Base-by-base conservation (phyloP, 2,113 vertebrate species). In the Chlorodrepanis virens region DNA sequence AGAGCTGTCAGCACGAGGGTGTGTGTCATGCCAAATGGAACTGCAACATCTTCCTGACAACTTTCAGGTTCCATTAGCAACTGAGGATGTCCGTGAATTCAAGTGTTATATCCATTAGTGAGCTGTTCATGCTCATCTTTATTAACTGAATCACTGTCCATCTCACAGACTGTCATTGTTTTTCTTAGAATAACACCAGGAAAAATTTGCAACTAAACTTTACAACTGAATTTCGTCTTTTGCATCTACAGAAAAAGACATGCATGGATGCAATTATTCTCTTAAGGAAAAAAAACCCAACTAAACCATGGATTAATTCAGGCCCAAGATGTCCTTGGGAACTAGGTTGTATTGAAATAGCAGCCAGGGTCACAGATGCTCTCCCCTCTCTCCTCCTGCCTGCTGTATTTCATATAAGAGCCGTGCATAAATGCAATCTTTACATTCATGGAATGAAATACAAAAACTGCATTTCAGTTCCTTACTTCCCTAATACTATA, bases 81-180 rank as follows among this genome's bases (percentile, higher is more conserved):
- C 39, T 35, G 78, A 87, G 31, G 56, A 47, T 42, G 81, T 70
- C 86, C 81, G 27, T 59, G 40, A 67, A 93, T 91, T 90, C 90
- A 86, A 92, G 52, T 89, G 81, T 88, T 94, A 94, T 86, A 92
- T 92, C 86, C 70, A 93, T 96, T 92, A 96, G 91, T 1, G 5
- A 94, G 61, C 53, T 77, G 61, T 35, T 82, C 60, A 70, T 56
- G 29, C 22, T 25, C 3, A 1, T 50, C 77, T 91, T 82, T 68
- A 82, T 78, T 92, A 89, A 81, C 28, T 42, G 60, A 50, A 94
- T 83, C 59, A 87, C 64, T 59, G 53, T 78, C 35, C 71, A 53
- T 95, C 67, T 94, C 69, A 59, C 21, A 68, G 40, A 35, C 47
- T 57, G 28, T 14, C 54, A 89, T 68, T 93, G 47, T 68, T 96